Conservation (phyloP, 2,888 invertebrate species). For the Sylvicola cinctus region DNA sequence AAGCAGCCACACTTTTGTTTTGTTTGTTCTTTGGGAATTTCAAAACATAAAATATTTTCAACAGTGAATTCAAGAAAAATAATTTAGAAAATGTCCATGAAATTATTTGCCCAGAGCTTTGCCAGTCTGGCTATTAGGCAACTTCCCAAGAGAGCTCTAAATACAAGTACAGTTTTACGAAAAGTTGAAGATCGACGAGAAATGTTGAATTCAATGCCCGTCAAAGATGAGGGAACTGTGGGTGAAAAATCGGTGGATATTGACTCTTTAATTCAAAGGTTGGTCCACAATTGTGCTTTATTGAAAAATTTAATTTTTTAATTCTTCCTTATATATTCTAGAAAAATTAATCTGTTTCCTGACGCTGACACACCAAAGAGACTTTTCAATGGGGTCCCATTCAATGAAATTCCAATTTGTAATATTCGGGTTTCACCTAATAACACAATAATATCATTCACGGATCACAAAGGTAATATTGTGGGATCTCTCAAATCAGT, state of each 20-base stretch:
- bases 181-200: conserved; percentile 31
- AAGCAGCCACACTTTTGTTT: no score
- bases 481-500: not conserved
- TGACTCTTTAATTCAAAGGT: conserved; percentile 41
- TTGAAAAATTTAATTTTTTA: not conserved
- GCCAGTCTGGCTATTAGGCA: no score
- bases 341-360: conserved; percentile 32
- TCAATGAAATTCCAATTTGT: conserved; percentile 60
- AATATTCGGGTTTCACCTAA: conserved; percentile 67
- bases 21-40: no score
- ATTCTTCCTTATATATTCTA: no score
- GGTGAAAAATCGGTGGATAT: conserved; percentile 55
- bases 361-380: conserved; percentile 45
- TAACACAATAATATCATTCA: conserved; percentile 67
- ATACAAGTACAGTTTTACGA: conserved; percentile 13
- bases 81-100: no score
- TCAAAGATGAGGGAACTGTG: conserved; percentile 51
- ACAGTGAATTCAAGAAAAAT: no score
- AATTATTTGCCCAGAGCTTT: no score
- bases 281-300: conserved; percentile 10
- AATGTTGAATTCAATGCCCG: conserved; percentile 31
- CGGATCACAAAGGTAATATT: conserved; percentile 41
- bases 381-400: conserved; percentile 56
- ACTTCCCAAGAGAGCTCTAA: no score
- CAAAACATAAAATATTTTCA: no score